phyloP scores from a whole-genome alignment of 2,888 invertebrate genomes.

The Trissoscelio sp. region DNA sequence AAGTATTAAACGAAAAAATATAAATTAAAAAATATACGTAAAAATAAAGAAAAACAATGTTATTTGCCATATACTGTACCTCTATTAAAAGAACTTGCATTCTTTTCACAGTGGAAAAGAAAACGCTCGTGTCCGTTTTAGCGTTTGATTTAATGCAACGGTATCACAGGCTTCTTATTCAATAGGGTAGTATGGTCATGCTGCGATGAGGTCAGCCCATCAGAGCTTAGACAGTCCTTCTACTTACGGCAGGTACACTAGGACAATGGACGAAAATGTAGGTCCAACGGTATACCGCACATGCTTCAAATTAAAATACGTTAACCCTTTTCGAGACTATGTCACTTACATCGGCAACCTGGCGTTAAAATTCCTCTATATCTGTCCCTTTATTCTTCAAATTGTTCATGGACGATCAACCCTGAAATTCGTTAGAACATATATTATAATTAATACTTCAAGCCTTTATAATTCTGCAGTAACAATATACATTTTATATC shows the following conservation, averaged over 20 bases:
- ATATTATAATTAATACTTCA: not conserved
- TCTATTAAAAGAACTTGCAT: too few relatives aligned
- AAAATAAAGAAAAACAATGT: too few relatives aligned
- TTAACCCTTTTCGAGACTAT: conserved; percentile 52
- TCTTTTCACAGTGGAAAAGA: too few relatives aligned
- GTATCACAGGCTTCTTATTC: conserved; percentile 26
- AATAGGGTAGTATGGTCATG: conserved; percentile 58
- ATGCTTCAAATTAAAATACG: conserved; percentile 64
- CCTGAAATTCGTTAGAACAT: conserved; percentile 29
- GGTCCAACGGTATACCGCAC: conserved; percentile 60
- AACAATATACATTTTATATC: too few relatives aligned
- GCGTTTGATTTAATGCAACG: conserved; percentile 28
- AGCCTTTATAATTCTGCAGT: too few relatives aligned
- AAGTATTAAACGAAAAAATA: too few relatives aligned
- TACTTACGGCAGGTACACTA: conserved; percentile 62
- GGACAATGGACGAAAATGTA: conserved; percentile 60
- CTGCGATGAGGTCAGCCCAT: conserved; percentile 63
- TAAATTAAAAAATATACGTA: too few relatives aligned
- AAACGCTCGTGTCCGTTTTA: not conserved
- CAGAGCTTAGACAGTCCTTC: conserved; percentile 55
- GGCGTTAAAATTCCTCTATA: conserved; percentile 34
- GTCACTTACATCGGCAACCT: conserved; percentile 31
- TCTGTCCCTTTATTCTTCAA: conserved; percentile 11
- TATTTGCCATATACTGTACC: too few relatives aligned
- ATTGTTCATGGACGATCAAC: conserved; percentile 20